Conservation (phyloP, 2,888 invertebrate genomes). For the Drosophila acutilabella region DNA sequence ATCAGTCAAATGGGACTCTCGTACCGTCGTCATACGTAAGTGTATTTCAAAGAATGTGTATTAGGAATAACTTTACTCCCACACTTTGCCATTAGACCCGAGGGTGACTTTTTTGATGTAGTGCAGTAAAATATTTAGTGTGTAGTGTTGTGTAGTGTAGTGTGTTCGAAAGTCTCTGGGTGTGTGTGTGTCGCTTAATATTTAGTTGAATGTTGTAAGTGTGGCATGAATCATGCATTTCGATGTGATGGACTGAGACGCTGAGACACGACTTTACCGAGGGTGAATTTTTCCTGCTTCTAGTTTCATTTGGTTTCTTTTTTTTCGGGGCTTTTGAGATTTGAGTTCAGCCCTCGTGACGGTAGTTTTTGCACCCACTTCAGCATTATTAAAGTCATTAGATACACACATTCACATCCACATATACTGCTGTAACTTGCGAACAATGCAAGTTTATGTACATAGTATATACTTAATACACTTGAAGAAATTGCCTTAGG, state of each 20-base stretch:
- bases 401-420: slow-evolving; percentile 30
- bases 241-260: slow-evolving; percentile 31
- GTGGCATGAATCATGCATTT: slow-evolving; percentile 68
- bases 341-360: slow-evolving; percentile 44
- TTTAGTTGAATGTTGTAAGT: slow-evolving; percentile 67
- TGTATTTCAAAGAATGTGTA: not conserved
- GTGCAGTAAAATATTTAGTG: not conserved
- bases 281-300: slow-evolving; percentile 37
- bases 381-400: slow-evolving; percentile 70
- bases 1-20: not conserved
- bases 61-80: slow-evolving; percentile 3
- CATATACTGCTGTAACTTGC: not conserved
- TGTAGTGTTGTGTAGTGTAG: slow-evolving; percentile 3
- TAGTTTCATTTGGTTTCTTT: not conserved
- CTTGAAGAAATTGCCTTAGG: slow-evolving; percentile 16
- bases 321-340: slow-evolving; percentile 21
- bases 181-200: slow-evolving; percentile 54
- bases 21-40: not conserved
- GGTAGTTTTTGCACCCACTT: slow-evolving; percentile 65
- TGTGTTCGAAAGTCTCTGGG: not conserved
- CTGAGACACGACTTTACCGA: slow-evolving; percentile 29
- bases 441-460: slow-evolving; percentile 16
- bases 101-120: slow-evolving; percentile 26
- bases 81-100: slow-evolving; percentile 2
- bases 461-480: slow-evolving; percentile 13